Evolutionary conservation across 2,113 vertebrate genomes (phyloP).

Genomic region (Beaufortia kweichowensis): DNA sequence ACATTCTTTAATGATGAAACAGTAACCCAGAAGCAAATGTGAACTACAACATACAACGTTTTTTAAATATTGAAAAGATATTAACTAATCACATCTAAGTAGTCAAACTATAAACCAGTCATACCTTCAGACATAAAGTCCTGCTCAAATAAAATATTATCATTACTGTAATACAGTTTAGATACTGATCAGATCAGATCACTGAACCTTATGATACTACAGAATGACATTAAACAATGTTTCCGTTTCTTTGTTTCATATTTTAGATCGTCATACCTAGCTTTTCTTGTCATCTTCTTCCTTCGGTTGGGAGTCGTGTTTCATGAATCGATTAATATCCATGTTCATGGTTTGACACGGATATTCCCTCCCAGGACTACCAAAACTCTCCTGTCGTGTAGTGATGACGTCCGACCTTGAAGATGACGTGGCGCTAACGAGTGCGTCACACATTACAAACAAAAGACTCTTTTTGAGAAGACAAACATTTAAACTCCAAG

Average conservation of each 20-base stretch:
- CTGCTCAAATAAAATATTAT: too few relatives aligned
- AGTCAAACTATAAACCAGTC: too few relatives aligned
- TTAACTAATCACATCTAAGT: too few relatives aligned
- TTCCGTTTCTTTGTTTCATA: not conserved
- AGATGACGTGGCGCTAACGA: constrained; percentile 52
- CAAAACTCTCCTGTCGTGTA: constrained; percentile 29
- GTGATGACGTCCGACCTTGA: constrained; percentile 59
- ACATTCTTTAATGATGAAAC: too few relatives aligned
- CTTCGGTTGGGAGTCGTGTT: not conserved
- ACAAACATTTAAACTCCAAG: too few relatives aligned
- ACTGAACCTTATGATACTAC: too few relatives aligned
- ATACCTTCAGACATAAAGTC: too few relatives aligned
- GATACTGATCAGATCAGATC: too few relatives aligned
- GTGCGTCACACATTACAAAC: not conserved
- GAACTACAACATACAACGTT: too few relatives aligned
- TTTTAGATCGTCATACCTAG: constrained; percentile 17
- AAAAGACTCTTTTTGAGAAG: not conserved
- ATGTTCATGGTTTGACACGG: not conserved
- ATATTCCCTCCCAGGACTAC: not conserved
- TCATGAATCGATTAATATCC: not conserved
- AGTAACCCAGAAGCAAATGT: not conserved
- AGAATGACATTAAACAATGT: not conserved
- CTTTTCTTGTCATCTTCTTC: not conserved
- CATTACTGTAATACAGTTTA: too few relatives aligned
- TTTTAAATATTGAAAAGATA: too few relatives aligned